Conservation (phyloP, 2,113 vertebrate species). For the Callaeas wilsoni region DNA sequence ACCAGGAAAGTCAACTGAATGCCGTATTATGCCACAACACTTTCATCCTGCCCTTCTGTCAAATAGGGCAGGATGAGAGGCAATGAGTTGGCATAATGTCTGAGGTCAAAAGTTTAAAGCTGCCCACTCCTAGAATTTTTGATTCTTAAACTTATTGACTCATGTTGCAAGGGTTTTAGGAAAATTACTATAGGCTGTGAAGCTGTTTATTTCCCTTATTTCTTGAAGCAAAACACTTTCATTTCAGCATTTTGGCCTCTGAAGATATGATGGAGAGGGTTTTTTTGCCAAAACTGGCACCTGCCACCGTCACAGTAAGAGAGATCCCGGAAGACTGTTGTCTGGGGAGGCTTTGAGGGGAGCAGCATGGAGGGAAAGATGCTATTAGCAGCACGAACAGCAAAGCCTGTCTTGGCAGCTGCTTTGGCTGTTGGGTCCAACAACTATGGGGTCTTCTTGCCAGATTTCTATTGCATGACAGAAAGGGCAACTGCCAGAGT, state of each 20-base stretch:
- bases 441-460: background rate
- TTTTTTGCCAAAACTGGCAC: background rate
- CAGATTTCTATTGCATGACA: background rate
- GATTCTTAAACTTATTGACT: background rate
- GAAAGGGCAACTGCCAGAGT: background rate
- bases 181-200: background rate
- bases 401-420: background rate
- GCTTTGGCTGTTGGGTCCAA: background rate
- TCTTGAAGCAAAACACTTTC: background rate
- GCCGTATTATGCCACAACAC: background rate
- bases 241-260: background rate
- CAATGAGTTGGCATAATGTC: background rate
- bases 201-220: background rate
- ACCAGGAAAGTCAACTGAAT: slow-evolving; percentile 33
- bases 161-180: background rate
- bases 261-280: background rate
- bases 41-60: slow-evolving; percentile 35
- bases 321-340: background rate
- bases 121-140: slow-evolving; percentile 27
- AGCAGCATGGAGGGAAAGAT: background rate
- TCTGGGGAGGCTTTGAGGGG: background rate
- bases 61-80: slow-evolving; percentile 4
- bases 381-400: background rate
- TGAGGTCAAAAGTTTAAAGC: slow-evolving; percentile 36
- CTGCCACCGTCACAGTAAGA: background rate